phyloP scores from a whole-genome alignment of 2,113 vertebrate species.

The Strix aluco region DNA sequence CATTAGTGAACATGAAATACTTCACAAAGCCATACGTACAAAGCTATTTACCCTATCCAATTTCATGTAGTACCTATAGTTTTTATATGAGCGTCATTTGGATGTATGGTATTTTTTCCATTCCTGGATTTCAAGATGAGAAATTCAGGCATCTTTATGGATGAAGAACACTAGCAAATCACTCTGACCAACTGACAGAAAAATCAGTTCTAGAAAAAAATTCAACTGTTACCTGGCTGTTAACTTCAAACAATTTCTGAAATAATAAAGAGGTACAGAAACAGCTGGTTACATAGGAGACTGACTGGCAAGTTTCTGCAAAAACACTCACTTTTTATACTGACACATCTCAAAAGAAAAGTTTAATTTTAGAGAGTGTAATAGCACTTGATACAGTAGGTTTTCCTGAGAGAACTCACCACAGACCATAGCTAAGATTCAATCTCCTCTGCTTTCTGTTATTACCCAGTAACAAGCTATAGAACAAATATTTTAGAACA shows the following conservation, averaged over 20 bases:
- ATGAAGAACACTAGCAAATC: neutral
- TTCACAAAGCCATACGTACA: neutral
- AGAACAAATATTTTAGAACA: neutral
- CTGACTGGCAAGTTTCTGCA: neutral
- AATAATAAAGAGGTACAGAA: neutral
- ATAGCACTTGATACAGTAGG: neutral
- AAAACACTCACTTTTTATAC: neutral
- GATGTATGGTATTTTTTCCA: neutral
- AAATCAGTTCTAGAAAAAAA: neutral
- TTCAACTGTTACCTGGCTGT: neutral
- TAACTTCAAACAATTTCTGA: neutral
- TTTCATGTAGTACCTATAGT: neutral
- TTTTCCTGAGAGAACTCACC: constrained; percentile 20
- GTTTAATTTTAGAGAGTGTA: neutral
- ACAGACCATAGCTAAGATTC: neutral
- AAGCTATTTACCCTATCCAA: neutral
- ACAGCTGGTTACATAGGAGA: neutral
- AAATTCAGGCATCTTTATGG: neutral
- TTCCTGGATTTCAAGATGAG: neutral
- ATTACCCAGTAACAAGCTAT: neutral
- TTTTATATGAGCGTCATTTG: neutral
- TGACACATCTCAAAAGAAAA: neutral
- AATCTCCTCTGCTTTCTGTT: neutral
- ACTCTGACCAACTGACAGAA: neutral
- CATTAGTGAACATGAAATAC: neutral